Base-by-base conservation (phyloP, 2,113 vertebrate genomes). In the Corythornis madagascariensis region DNA sequence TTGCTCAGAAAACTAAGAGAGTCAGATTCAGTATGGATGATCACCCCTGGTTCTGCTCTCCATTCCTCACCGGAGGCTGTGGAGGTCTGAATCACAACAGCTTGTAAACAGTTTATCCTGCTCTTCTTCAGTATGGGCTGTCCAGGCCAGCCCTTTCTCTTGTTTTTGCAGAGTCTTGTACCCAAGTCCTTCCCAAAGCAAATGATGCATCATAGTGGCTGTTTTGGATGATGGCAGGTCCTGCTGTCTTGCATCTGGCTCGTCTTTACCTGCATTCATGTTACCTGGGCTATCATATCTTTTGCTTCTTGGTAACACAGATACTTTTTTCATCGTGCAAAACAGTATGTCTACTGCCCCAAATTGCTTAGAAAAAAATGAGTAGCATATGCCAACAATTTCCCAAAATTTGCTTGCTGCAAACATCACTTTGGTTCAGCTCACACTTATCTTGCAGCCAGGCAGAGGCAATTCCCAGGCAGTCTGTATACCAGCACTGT, bases 291-390 rank as follows among this genome's bases (percentile, higher is more conserved):
- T 85, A 10, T 13, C 3, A 0, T 20, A 11, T 11, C 28, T 78
- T 59, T 57, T 65, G 35, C 22, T 43, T 66, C 0, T 0, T 0
- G 0, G 53, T 45, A 47, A 10, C 11, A 16, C 4, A 29, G 11
- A 13, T 31, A 6, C 8, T 16, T 64, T 83, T 83, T 63, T 31
- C 48, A 22, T 33, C 56, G 4, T 16, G 5, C n/a, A 52, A 35
- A 16, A 55, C 76, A 66, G 19, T 8, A 69, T 42, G 3, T 4
- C 4, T 19, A 55, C 31, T 38, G 9, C 15, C 18, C 6, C 8
- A 64, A 12, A 57, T 12, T 57, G 3, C 18, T 63, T 38, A 61
- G 19, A 86, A 76, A 81, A 79, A 83, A 21, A 1, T n/a, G 5
- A 45, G 31, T 13, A 21, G 8, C 10, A 86, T 64, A 55, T 25